phyloP scores from a whole-genome alignment of 1,140 invertebrate species.

The Hyposmocoma kahamanoa region DNA sequence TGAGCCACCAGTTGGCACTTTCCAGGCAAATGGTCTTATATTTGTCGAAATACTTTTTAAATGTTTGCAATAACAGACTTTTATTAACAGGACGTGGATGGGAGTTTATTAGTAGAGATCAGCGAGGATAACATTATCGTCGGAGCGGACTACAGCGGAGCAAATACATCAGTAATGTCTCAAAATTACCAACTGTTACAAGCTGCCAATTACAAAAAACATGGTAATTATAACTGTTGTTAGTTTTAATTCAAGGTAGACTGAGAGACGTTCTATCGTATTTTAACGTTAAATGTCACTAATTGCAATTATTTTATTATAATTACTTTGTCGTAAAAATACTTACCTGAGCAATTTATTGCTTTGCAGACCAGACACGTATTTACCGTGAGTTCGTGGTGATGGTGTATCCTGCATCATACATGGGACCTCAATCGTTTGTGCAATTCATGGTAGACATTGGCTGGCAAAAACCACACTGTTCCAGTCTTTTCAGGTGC shows the following conservation, averaged over 20 bases:
- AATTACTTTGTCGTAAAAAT: too few species aligned
- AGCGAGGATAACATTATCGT: conserved; percentile 40
- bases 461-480: conserved; percentile 55
- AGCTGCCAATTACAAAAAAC: conserved; percentile 41
- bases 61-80: too few species aligned
- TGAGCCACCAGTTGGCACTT: too few species aligned
- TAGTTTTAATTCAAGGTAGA: too few species aligned
- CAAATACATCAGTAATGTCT: conserved; percentile 21
- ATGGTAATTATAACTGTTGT: too few species aligned
- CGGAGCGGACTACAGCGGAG: conserved; percentile 24
- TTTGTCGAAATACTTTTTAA: too few species aligned
- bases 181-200: conserved; percentile 32
- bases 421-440: conserved; percentile 56
- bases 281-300: too few species aligned
- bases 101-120: conserved; percentile 35
- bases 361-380: conserved; percentile 42
- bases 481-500: conserved; percentile 50
- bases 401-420: conserved; percentile 55
- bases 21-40: too few species aligned
- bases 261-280: too few species aligned
- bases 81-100: too few species aligned
- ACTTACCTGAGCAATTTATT: too few species aligned
- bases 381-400: conserved; percentile 57
- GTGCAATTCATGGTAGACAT: conserved; percentile 54
- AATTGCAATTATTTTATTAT: too few species aligned